Evolutionary conservation across 2,113 vertebrate species (phyloP).

Genomic region (Spermophilus dauricus): DNA sequence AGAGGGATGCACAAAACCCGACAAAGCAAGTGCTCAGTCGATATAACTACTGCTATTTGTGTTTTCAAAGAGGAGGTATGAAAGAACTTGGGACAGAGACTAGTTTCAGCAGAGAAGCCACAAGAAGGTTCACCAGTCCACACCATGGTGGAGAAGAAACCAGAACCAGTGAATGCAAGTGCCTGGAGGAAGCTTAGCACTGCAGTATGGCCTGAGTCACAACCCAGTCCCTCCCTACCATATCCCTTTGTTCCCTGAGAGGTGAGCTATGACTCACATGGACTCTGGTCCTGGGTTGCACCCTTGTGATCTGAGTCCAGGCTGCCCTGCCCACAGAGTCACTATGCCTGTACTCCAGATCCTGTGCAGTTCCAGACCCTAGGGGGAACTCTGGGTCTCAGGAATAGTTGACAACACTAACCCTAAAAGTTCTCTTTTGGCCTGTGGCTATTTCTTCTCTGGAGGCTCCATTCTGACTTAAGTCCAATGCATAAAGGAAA

Average conservation of each 20-base stretch:
- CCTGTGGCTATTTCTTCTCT: neutral
- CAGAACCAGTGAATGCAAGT: neutral
- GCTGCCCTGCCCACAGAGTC: neutral
- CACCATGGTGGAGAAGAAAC: neutral
- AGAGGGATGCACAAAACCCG: neutral
- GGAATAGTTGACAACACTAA: neutral
- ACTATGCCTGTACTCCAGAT: neutral
- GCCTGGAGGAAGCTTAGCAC: neutral
- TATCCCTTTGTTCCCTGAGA: slow-evolving; percentile 56
- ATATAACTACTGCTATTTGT: neutral
- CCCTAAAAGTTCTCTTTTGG: neutral
- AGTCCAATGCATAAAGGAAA: neutral
- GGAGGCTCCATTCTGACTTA: neutral
- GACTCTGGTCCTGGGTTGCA: neutral
- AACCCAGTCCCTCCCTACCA: slow-evolving; percentile 41
- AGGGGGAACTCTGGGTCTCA: neutral
- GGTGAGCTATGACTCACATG: slow-evolving; percentile 59
- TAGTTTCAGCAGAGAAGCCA: neutral
- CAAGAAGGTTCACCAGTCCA: neutral
- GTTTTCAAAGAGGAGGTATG: neutral
- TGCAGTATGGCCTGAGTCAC: slow-evolving; percentile 63
- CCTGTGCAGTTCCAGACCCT: neutral
- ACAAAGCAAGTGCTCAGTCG: neutral
- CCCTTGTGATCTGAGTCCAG: slow-evolving; percentile 5
- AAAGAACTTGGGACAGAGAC: neutral